Base-by-base conservation (phyloP, 2,888 invertebrate genomes). In the Ophion ventricosus region DNA sequence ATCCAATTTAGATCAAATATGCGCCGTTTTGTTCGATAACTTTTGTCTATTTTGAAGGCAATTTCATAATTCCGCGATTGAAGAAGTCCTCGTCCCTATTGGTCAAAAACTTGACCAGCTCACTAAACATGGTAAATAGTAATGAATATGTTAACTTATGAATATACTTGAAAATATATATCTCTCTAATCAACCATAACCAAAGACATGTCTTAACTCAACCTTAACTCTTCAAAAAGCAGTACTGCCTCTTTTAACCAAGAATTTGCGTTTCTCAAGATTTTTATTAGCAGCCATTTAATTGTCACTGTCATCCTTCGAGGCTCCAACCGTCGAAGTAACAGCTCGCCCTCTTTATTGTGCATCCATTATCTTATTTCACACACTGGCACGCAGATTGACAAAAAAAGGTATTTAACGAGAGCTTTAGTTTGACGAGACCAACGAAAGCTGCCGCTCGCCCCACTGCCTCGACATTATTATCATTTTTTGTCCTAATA, bases 261-360 rank as follows among this genome's bases (percentile, higher is more conserved):
- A 59, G 35, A 7, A 63, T 35, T 35, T 75, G 25, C 35, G n/a
- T 67, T 80, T 56, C 29, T 57, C 26, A 72, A 17, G 35, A 59
- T 64, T 49, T 57, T 78, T 63, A 73, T 70, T 25, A 76, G 73
- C 72, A 67, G 59, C 73, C 73, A 80, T 83, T 76, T 76, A 83
- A 83, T 67, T 80, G 80, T 80, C 29, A 76, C 70, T 80, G 26
- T 59, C 61, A 75, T 76, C 83, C 83, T 76, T 76, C 67, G 72
- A 56, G 83, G 80, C 80, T 72, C 23, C 20, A 26, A 49, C 43
- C n/a, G 26, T 26, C 40, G 25, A 40, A 54, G 59, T 35, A 29
- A 23, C 26, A 26, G 23, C 49, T 26, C 40, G 11, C 4, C 20
- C 17, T 20, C 7, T 75, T 64, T 78, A 35, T 75, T 70, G 26